These are phyloP conservation scores for Ammodytes dubius DNA, from an alignment of 2,113 vertebrate species.

Conservation along the genomic window DNA sequence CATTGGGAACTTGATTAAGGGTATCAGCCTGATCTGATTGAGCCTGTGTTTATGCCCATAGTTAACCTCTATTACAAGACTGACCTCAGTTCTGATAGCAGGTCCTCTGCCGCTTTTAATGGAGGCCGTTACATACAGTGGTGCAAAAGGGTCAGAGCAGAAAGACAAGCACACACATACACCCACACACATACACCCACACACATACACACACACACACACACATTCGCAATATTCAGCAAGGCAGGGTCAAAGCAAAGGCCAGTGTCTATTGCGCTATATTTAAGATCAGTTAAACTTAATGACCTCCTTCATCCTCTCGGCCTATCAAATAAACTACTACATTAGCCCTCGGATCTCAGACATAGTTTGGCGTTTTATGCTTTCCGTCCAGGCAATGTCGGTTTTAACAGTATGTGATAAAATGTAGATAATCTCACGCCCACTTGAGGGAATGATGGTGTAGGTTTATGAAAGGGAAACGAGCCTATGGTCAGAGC, in stretches of 20 bases:
- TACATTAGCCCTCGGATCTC: slow-evolving; percentile 48
- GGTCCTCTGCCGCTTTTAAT: slow-evolving; percentile 59
- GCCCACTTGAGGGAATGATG: slow-evolving; percentile 79
- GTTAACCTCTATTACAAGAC: slow-evolving; percentile 77
- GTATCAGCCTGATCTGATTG: slow-evolving; percentile 35
- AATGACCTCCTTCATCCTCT: slow-evolving; percentile 71
- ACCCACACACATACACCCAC: background rate
- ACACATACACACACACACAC: background rate
- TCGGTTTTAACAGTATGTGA: slow-evolving; percentile 70
- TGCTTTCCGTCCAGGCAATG: slow-evolving; percentile 59
- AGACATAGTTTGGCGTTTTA: slow-evolving; percentile 67
- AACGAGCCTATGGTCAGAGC: slow-evolving; percentile 55
- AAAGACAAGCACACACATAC: background rate
- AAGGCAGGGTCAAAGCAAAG: slow-evolving; percentile 54
- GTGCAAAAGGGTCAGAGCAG: slow-evolving; percentile 18
- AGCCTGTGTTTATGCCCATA: slow-evolving; percentile 63
- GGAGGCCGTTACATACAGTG: slow-evolving; percentile 41
- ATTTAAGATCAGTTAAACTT: slow-evolving; percentile 80
- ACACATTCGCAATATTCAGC: slow-evolving; percentile 14
- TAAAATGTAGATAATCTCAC: slow-evolving; percentile 76
- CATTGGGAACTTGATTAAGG: slow-evolving; percentile 58
- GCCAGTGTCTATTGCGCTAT: slow-evolving; percentile 51
- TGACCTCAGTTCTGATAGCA: slow-evolving; percentile 58
- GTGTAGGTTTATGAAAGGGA: slow-evolving; percentile 75
- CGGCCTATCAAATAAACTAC: slow-evolving; percentile 71